Base-by-base conservation (phyloP, 1,140 invertebrate genomes). In the Panulirus ornatus region DNA sequence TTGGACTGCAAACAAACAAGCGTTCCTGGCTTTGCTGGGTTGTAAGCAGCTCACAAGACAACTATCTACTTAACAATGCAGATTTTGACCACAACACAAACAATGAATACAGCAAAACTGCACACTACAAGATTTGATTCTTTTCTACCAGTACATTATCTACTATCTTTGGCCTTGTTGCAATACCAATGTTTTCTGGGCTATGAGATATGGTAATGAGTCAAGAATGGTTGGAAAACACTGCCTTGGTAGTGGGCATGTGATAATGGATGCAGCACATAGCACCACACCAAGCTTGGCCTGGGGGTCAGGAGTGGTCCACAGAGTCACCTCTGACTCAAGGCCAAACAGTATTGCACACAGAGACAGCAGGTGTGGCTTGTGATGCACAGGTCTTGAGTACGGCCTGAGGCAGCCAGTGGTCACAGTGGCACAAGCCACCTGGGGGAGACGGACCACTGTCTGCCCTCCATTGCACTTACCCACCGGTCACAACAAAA, bases 41-140 rank as follows among this genome's bases (percentile, higher is more conserved):
- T 84, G 83, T 90, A 78, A 84, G 88, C 88, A 84, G 83, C 88
- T 90, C 88, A 90, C 83, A 51, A 84, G 83, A 90, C 83, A 90
- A 79, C 88, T 90, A 90, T 70, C 88, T 90, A 84, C 88, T 85
- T 85, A 90, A 90, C 88, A 90, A 90, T 75, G 88, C 88, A 90
- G 88, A 90, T 84, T 90, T 90, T 85, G 83, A 90, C 88, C 88
- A 90, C 88, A 90, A 90, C 82, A 90, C 88, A 90, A 90, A 90
- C 88, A 90, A 90, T 90, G 88, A 84, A 76, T 82, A 90, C 88
- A 90, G 82, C 75, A 90, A 90, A 90, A 90, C 88, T 90, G 88
- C 81, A 90, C 81, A 90, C 88, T 90, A 90, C 88, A 70, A 85
- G 87, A 90, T 89, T 89, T 89, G 88, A 89, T 89, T 89, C 82